A percentile compares a stretch with the other conserved stretches of the same genome.
phyloP scores from a whole-genome alignment of 2,797 vertebrate genomes.

The Spinus pinus region DNA sequence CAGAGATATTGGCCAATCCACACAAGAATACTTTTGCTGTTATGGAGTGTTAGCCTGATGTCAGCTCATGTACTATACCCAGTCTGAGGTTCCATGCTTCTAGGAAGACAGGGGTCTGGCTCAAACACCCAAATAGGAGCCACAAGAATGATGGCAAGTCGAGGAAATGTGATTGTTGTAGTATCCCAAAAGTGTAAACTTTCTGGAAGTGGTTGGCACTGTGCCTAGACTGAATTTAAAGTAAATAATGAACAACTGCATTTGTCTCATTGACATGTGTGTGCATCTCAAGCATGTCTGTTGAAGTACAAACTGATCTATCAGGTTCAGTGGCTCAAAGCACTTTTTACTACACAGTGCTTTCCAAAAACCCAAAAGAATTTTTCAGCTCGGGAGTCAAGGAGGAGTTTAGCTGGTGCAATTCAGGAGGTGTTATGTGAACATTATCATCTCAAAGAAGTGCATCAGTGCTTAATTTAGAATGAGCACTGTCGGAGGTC shows the following conservation, averaged over 20 bases:
- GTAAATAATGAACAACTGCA: background rate
- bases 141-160: background rate
- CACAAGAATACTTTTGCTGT: background rate
- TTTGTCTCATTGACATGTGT: background rate
- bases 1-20: background rate
- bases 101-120: background rate
- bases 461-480: background rate
- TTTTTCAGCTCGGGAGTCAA: background rate
- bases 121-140: background rate
- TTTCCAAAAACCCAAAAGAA: background rate
- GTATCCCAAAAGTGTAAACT: background rate
- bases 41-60: background rate
- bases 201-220: background rate
- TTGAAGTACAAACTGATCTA: background rate
- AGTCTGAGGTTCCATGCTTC: background rate
- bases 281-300: background rate
- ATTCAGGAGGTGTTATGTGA: accelerated
- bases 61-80: accelerated
- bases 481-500: background rate
- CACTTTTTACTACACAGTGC: background rate
- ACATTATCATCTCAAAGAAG: background rate
- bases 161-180: background rate
- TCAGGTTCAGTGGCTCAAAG: background rate
- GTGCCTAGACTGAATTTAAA: background rate
- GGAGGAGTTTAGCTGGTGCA: background rate